Evolutionary conservation across 2,797 vertebrate genomes (phyloP).

Genomic region (Channa striata): DNA sequence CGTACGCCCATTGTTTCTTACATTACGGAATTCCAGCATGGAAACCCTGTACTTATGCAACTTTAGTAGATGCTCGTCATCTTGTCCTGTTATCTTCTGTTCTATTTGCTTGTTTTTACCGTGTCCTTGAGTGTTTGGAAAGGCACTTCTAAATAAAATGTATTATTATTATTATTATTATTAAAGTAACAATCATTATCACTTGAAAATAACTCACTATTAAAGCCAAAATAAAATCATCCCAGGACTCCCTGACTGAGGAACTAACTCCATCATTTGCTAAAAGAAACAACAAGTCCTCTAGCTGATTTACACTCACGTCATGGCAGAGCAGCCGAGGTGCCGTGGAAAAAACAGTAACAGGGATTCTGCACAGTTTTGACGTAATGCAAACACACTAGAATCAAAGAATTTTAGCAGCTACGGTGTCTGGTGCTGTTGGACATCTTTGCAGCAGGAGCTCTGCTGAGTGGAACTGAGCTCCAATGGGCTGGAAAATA

Average conservation of each 20-base stretch:
- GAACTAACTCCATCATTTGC: slow-evolving; percentile 27
- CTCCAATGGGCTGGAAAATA: slow-evolving; percentile 56
- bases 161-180: no score
- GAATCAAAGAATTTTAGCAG: slow-evolving; percentile 19
- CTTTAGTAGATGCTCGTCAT: background rate
- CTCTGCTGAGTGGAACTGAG: slow-evolving; percentile 29
- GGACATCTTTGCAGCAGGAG: slow-evolving; percentile 17
- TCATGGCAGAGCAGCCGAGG: slow-evolving; percentile 6
- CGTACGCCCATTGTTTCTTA: background rate
- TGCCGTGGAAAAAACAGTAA: background rate
- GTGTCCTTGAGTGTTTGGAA: no score
- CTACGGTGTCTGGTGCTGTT: slow-evolving; percentile 16
- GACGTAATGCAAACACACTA: background rate
- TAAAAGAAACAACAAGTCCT: slow-evolving; percentile 35
- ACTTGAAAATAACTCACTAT: slow-evolving; percentile 35
- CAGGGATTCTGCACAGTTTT: background rate
- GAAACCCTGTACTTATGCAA: slow-evolving; percentile 36
- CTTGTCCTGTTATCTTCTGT: no score
- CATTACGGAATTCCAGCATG: slow-evolving; percentile 26
- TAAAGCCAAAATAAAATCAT: slow-evolving; percentile 28
- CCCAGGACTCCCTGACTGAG: slow-evolving; percentile 38
- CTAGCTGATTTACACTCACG: slow-evolving; percentile 6
- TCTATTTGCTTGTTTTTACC: no score
- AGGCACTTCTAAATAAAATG: no score
- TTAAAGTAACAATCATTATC: slow-evolving; percentile 37